Evolutionary conservation across 1,140 invertebrate genomes (phyloP).

Genomic region (Cotesia chilonis): DNA sequence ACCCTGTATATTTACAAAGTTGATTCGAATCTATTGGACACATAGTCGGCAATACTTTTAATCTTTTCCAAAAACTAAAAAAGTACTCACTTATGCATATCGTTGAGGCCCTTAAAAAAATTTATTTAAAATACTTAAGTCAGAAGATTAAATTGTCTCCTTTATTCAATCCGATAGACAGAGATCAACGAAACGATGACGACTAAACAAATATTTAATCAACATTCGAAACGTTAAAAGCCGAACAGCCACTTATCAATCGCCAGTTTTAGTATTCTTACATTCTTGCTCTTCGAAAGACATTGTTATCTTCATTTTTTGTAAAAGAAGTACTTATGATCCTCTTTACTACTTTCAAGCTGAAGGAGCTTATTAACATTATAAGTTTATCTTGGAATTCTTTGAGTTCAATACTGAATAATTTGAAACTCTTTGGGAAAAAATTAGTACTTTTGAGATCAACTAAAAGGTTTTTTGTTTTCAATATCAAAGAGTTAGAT

Average conservation of each 20-base stretch:
- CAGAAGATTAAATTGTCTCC: constrained; percentile 16
- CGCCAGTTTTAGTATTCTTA: constrained; percentile 21
- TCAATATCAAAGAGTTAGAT: no score
- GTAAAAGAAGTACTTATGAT: no score
- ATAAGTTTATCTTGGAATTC: no score
- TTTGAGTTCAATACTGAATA: no score
- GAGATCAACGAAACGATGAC: constrained; percentile 7
- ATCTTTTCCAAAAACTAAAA: constrained; percentile 21
- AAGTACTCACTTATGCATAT: background rate
- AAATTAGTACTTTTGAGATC: no score
- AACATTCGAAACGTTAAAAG: constrained; percentile 36
- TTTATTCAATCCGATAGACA: constrained; percentile 2
- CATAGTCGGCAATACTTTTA: constrained; percentile 36
- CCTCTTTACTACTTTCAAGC: no score
- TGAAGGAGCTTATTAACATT: no score
- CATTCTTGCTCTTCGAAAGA: background rate
- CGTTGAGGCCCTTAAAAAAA: constrained; percentile 9
- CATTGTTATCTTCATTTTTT: no score
- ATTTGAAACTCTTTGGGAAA: no score
- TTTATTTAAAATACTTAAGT: constrained; percentile 14
- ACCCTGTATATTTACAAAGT: no score
- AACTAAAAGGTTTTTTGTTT: no score
- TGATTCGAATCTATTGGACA: background rate
- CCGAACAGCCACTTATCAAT: constrained; percentile 29
- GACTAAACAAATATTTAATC: constrained; percentile 31